A percentile compares a stretch with the other conserved stretches of the same genome.
Conservation (phyloP, 2,888 invertebrate genomes). For the Acheta domesticus region DNA sequence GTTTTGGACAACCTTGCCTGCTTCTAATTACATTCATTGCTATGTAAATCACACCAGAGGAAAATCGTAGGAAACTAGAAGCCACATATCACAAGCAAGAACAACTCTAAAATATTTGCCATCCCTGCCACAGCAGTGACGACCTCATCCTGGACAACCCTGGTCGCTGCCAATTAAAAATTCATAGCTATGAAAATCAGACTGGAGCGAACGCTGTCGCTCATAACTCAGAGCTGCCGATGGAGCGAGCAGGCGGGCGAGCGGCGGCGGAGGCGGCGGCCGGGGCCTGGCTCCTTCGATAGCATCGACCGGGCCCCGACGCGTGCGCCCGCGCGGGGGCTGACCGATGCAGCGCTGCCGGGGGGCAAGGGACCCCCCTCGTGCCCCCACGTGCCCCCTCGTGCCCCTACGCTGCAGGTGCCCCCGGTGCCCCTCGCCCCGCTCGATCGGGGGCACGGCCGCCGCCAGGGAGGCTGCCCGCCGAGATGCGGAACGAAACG, state of each 20-base stretch:
- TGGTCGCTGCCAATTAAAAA: background rate
- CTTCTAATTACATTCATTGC: too few relatives aligned
- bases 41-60: too few relatives aligned
- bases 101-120: too few relatives aligned
- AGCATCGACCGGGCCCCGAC: background rate
- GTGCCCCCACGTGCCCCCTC: background rate
- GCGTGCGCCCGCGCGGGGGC: background rate
- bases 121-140: too few relatives aligned
- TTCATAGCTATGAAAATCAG: conserved; percentile 1
- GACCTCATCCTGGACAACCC: too few relatives aligned
- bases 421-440: background rate
- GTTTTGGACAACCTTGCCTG: too few relatives aligned
- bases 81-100: too few relatives aligned
- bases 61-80: too few relatives aligned
- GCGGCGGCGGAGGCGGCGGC: too few relatives aligned
- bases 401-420: background rate
- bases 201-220: conserved; percentile 8
- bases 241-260: too few relatives aligned
- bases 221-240: background rate
- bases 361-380: background rate
- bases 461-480: background rate
- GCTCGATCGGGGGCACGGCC: background rate
- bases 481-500: too few relatives aligned
- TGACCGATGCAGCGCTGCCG: background rate
- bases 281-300: too few relatives aligned